Base-by-base conservation (phyloP, 2,113 vertebrate species). In the Dryoscopus gambensis region DNA sequence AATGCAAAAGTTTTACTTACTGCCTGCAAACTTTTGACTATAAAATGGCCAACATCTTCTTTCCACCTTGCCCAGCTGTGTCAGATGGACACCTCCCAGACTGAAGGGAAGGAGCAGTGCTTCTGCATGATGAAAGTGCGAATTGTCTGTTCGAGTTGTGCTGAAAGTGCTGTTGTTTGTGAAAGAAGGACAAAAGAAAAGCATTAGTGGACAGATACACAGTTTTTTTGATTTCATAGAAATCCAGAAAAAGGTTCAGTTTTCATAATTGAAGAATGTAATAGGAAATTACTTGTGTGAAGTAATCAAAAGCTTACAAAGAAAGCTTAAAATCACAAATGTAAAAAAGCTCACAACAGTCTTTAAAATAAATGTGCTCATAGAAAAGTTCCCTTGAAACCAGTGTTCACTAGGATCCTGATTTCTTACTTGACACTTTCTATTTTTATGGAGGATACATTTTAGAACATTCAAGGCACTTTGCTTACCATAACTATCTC, bases 271-370 rank as follows among this genome's bases (percentile, higher is more conserved):
- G 21, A 67, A 68, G 12, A 47, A 42, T 30, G 10, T 37, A 46
- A 69, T 39, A 55, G 5, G 16, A 79, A 67, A 44, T 37, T 59
- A 33, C 7, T 88, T 82, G 49, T 53, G 15, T 44, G 33, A 75
- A 65, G 47, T 47, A 68, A 42, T 25, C 9, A 59, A 78, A 86
- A 89, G 4, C 13, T 67, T 59, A 33, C 6, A 53, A 47, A 14
- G 21, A 70, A 79, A 71, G 6, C 7, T 80, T 63, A 47, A 80
- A 70, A 67, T 49, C 9, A 78, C 42, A 74, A 65, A 70, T 42
- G 5, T 35, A 19, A 21, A 28, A 17, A 13, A 5, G 0, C 1
- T 0, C 5, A 11, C 1, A 52, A 28, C 7, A n/a, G 8, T 35
- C 33, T 39, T 6, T 50, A 33, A 89, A 89, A 80, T 52, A 68